phyloP scores from a whole-genome alignment of 1,140 invertebrate species.

The Theocolax elegans region DNA sequence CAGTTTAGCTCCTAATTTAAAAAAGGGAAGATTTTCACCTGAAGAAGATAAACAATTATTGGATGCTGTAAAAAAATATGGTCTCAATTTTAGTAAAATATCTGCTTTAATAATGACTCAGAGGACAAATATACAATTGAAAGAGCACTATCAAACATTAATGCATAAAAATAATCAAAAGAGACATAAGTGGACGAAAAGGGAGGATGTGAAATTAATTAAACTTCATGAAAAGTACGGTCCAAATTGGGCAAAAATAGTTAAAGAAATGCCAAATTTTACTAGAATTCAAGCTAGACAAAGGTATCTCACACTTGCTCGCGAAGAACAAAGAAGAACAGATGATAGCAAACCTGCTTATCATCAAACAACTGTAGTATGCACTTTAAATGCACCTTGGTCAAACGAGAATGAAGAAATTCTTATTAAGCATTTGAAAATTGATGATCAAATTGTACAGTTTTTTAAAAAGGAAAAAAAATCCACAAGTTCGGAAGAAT shows the following conservation, averaged over 20 bases:
- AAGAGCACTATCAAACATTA: constrained; percentile 67
- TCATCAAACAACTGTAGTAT: constrained; percentile 7
- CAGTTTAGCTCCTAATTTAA: constrained; percentile 61
- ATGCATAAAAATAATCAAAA: constrained; percentile 48
- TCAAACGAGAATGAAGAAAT: constrained; percentile 35
- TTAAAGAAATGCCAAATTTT: constrained; percentile 59
- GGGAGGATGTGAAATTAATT: constrained; percentile 64
- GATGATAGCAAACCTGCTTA: not conserved
- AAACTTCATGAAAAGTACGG: constrained; percentile 58
- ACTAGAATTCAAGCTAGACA: constrained; percentile 66
- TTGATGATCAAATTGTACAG: constrained; percentile 33
- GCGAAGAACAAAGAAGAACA: constrained; percentile 44
- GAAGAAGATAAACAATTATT: constrained; percentile 73
- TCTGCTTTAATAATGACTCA: constrained; percentile 66
- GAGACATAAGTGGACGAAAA: constrained; percentile 63
- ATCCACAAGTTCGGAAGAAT: constrained; percentile 9
- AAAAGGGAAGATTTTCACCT: constrained; percentile 71
- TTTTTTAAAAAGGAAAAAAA: constrained; percentile 32
- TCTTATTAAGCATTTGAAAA: constrained; percentile 32
- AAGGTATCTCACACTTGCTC: constrained; percentile 59
- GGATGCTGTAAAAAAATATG: constrained; percentile 72
- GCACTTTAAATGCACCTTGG: constrained; percentile 31
- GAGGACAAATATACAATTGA: constrained; percentile 68
- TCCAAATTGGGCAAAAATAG: constrained; percentile 64
- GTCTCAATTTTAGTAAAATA: constrained; percentile 70